Evolutionary conservation across 2,113 vertebrate species (phyloP).

Genomic region (Pseudopipra pipra): DNA sequence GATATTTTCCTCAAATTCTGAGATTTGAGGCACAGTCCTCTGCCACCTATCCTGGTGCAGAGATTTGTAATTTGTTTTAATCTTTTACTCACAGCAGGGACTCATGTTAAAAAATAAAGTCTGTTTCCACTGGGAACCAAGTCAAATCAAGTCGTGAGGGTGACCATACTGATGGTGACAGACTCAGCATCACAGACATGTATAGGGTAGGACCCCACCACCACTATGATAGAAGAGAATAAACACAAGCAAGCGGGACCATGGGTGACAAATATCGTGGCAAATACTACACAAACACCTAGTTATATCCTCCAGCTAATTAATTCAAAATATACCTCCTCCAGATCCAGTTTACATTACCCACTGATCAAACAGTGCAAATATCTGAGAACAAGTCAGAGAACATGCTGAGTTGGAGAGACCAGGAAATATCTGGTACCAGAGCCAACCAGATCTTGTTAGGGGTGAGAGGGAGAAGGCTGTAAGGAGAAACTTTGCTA

Average conservation of each 20-base stretch:
- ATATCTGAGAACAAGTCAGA: neutral
- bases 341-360: neutral
- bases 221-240: neutral
- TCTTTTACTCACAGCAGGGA: neutral
- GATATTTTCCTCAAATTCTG: neutral
- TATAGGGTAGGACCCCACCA: fast-evolving
- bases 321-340: neutral
- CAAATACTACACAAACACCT: neutral
- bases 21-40: neutral
- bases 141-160: neutral
- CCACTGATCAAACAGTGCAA: neutral
- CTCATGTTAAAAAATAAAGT: neutral
- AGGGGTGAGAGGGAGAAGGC: neutral
- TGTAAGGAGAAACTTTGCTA: neutral
- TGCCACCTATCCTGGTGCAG: neutral
- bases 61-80: neutral
- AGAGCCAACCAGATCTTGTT: neutral
- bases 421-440: neutral
- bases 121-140: neutral
- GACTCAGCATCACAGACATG: neutral
- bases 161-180: neutral
- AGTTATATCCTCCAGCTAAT: neutral
- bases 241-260: neutral
- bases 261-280: neutral
- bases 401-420: no score